Base-by-base conservation (phyloP, 1,140 invertebrate species). In the Brachionus rubens region DNA sequence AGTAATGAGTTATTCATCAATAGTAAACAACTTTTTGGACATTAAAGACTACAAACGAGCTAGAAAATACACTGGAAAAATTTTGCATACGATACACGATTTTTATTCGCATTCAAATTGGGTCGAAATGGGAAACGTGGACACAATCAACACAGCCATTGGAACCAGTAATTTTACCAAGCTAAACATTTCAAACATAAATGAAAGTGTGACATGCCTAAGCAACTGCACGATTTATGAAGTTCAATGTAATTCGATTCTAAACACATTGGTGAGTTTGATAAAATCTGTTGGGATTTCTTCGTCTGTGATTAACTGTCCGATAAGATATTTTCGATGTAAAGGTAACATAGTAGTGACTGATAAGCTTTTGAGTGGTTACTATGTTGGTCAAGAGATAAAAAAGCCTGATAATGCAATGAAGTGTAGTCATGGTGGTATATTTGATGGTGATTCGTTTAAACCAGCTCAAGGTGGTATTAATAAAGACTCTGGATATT, bases 31-130 rank as follows among this genome's bases (percentile, higher is more conserved):
- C 1, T 40, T 59, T 10, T 26, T 59, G 19, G 19, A 40, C 14
- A 1, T 47, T n/a, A 52, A 48, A 12, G 30, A 65, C 30, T 76
- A 56, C 16, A 14, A 24, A 2, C 4, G 16, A n/a, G 54, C 75
- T 6, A 50, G 75, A 6, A 40, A 30, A 19, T 21, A 28, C 21
- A 5, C 10, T 7, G 75, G 41, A 4, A 36, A 30, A 76, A 40
- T 76, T 14, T 28, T 62, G 12, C 75, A 76, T 26, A 76, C 75
- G 24, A 46, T 76, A 6, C 75, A 76, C n/a, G 75, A 76, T 26
- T 76, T 76, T 48, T 76, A 76, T 30, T 62, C 54, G 1, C 75
- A 76, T 40, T 62, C 75, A 10, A 76, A 76, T 28, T 76, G 75
- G 75, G 36, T 76, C n/a, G 75, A 76, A 67, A 59, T 76, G 75